These are phyloP conservation scores for Plagodis dolabraria DNA, from an alignment of 2,888 invertebrate species.

Conservation along the genomic window DNA sequence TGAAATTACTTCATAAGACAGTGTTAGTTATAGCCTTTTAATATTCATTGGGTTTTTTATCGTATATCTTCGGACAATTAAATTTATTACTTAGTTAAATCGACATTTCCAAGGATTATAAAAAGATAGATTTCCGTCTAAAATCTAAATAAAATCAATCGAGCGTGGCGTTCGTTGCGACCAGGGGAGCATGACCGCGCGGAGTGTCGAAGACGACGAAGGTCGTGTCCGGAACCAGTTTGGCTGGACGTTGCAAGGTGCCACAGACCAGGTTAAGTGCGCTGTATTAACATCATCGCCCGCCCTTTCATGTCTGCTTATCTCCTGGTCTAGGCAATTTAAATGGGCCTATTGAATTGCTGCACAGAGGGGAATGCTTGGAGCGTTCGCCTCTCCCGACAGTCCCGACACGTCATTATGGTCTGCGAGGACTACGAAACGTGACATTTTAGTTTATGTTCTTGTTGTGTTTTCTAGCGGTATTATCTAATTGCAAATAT, in stretches of 20 bases:
- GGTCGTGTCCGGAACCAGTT: conserved; percentile 79
- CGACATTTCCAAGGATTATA: conserved; percentile 11
- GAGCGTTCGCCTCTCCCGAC: conserved; percentile 35
- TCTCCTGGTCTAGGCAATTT: conserved; percentile 72
- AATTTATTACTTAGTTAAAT: conserved; percentile 20
- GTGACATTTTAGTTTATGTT: conserved; percentile 33
- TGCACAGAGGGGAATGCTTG: conserved; percentile 41
- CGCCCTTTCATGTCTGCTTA: conserved; percentile 80
- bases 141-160: conserved; percentile 66
- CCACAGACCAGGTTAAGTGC: conserved; percentile 78
- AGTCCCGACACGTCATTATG: conserved; percentile 32
- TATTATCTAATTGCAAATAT: not conserved
- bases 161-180: conserved; percentile 64
- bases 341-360: conserved; percentile 77
- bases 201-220: conserved; percentile 68
- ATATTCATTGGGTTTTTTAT: conserved; percentile 11
- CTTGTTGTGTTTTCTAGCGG: conserved; percentile 22
- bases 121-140: conserved; percentile 44
- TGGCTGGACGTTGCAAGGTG: conserved; percentile 79
- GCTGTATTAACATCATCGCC: conserved; percentile 79
- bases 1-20: conserved; percentile 3
- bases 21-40: conserved; percentile 8
- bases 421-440: conserved; percentile 26
- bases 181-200: conserved; percentile 71
- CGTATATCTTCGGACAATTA: conserved; percentile 11